These are phyloP conservation scores for Phasia obesa DNA, from an alignment of 2,888 invertebrate species.

Conservation along the genomic window DNA sequence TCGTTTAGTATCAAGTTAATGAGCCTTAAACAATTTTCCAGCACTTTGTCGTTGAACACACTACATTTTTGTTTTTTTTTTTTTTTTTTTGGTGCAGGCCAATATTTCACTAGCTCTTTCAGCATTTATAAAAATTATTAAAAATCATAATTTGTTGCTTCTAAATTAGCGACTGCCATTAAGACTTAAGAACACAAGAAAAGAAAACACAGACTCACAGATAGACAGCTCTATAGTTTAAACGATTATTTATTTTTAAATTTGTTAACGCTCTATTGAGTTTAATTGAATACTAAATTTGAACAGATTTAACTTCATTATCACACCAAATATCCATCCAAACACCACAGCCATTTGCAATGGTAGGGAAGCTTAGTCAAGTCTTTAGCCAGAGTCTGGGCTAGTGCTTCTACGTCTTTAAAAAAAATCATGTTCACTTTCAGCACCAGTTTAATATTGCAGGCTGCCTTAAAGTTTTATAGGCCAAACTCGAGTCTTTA, in stretches of 20 bases:
- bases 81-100: too few species aligned
- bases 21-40: constrained; percentile 42
- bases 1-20: constrained; percentile 30
- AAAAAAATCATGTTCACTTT: constrained; percentile 28
- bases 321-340: background rate
- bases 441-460: constrained; percentile 2
- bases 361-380: background rate
- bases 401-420: background rate
- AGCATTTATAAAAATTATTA: too few species aligned
- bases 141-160: constrained; percentile 73
- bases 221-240: background rate
- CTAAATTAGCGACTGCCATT: constrained; percentile 42
- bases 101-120: constrained; percentile 24
- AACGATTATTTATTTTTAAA: constrained; percentile 14
- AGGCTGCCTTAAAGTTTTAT: constrained; percentile 16
- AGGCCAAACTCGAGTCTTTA: constrained; percentile 37
- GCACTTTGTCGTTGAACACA: constrained; percentile 5
- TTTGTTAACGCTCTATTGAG: constrained; percentile 71
- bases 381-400: background rate
- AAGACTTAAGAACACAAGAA: background rate
- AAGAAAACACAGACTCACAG: too few species aligned
- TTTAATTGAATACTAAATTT: constrained; percentile 74
- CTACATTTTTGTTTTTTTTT: background rate
- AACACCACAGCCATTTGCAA: background rate
- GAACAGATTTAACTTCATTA: constrained; percentile 52